Percentiles rank a stretch among this genome's conserved stretches.
phyloP scores from a whole-genome alignment of 2,797 vertebrate species.

The Sebastes flavidus region DNA sequence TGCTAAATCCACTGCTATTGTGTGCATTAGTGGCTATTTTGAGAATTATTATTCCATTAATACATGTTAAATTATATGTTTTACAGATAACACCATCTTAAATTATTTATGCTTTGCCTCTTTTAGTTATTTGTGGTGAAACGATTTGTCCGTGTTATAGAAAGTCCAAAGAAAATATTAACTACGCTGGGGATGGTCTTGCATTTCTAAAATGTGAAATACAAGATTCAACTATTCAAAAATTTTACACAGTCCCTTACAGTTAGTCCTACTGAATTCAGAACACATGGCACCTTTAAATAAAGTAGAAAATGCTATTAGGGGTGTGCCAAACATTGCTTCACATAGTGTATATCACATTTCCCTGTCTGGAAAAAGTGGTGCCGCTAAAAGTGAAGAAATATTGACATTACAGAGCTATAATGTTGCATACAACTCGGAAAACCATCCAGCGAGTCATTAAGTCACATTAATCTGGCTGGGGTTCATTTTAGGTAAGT shows the following conservation, averaged over 20 bases:
- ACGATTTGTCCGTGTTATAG: not conserved
- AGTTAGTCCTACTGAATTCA: not conserved
- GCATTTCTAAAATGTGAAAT: not conserved
- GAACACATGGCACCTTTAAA: not conserved
- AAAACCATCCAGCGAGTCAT: constrained; percentile 35
- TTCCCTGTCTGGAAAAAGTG: constrained; percentile 14
- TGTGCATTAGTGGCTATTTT: not conserved
- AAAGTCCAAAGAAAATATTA: not conserved
- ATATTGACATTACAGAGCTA: constrained; percentile 25
- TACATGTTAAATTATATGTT: not conserved
- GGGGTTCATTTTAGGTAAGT: constrained; percentile 50
- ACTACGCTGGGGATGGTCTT: not conserved
- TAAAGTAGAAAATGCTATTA: not conserved
- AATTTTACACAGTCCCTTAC: not conserved
- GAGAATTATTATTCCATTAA: not conserved
- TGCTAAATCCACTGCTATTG: not conserved
- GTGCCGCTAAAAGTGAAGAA: constrained; percentile 16
- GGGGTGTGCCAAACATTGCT: not conserved
- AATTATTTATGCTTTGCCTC: not conserved
- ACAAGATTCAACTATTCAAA: not conserved
- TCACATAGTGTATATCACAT: constrained; percentile 6
- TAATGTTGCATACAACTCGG: constrained; percentile 29
- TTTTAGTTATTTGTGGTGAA: not conserved
- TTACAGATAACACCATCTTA: not conserved
- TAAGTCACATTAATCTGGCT: constrained; percentile 51